These are phyloP conservation scores for Tylochromis polylepis DNA, from an alignment of 2,113 vertebrate species.

Conservation along the genomic window DNA sequence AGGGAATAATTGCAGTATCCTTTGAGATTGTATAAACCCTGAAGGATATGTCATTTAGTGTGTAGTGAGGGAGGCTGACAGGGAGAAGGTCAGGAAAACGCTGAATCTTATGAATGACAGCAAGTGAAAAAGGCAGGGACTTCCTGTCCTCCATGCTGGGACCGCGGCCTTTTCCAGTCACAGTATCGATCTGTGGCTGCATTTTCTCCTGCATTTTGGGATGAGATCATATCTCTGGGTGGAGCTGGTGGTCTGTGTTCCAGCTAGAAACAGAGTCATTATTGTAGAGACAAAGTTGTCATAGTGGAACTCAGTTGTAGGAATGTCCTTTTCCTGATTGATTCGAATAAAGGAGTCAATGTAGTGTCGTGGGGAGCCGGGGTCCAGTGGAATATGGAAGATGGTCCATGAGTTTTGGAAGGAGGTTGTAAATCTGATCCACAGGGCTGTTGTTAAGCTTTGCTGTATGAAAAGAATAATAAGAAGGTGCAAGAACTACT, in stretches of 20 bases:
- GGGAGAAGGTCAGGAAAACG: constrained; percentile 64
- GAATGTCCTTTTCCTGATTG: constrained; percentile 69
- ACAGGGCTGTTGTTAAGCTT: constrained; percentile 37
- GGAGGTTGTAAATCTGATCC: constrained; percentile 76
- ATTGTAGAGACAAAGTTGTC: constrained; percentile 68
- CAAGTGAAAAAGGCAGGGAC: constrained; percentile 71
- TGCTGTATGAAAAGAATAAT: background rate
- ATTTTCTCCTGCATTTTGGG: constrained; percentile 72
- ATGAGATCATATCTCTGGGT: constrained; percentile 69
- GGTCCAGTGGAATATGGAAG: constrained; percentile 71
- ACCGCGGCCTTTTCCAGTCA: constrained; percentile 68
- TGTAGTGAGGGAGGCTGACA: constrained; percentile 58
- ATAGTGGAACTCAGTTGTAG: constrained; percentile 66
- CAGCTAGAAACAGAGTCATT: constrained; percentile 71
- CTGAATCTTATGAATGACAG: constrained; percentile 72
- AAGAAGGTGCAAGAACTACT: constrained; percentile 65
- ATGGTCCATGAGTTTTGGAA: constrained; percentile 68
- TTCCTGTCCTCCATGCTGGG: constrained; percentile 75
- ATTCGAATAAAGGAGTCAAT: constrained; percentile 76
- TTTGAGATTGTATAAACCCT: constrained; percentile 66
- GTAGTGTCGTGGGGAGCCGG: constrained; percentile 63
- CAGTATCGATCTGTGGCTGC: constrained; percentile 79
- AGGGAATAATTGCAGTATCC: constrained; percentile 19
- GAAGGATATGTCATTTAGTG: constrained; percentile 57
- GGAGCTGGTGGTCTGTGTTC: constrained; percentile 77